phyloP scores from a whole-genome alignment of 2,113 vertebrate genomes.

The Rhombomys opimus region DNA sequence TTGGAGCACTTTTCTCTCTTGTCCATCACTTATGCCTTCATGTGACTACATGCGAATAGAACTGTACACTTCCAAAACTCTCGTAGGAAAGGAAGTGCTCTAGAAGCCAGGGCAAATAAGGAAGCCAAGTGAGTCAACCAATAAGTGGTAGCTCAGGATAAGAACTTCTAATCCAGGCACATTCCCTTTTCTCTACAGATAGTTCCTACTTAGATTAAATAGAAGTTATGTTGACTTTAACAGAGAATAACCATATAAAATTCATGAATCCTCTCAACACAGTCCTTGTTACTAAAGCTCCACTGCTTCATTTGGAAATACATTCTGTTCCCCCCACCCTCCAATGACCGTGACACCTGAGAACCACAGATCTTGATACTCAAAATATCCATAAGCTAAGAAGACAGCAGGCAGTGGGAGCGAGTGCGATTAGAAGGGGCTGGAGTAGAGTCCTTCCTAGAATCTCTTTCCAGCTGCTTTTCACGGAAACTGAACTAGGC shows the following conservation, averaged over 20 bases:
- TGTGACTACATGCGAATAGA: background rate
- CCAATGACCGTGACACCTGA: background rate
- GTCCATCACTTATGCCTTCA: background rate
- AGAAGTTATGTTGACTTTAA: background rate
- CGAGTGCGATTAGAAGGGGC: background rate
- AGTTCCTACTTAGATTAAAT: conserved; percentile 8
- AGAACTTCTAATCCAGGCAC: background rate
- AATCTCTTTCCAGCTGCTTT: background rate
- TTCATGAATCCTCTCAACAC: background rate
- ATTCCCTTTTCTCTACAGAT: conserved; percentile 19
- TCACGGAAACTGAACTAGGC: background rate
- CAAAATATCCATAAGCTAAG: background rate
- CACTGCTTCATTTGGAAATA: conserved; percentile 38
- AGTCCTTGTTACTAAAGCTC: background rate
- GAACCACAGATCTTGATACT: background rate
- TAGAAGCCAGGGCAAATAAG: background rate
- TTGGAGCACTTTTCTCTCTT: background rate
- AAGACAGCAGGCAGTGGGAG: background rate
- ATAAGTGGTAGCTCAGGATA: background rate
- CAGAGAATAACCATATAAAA: background rate
- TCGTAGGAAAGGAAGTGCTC: background rate
- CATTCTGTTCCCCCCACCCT: background rate
- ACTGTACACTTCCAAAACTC: background rate
- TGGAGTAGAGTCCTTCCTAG: background rate
- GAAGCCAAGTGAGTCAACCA: background rate